Evolutionary conservation across 1,140 invertebrate species (phyloP), one percentile per base, ranked within the genome.

Genomic region (Probaryconus sp.): DNA sequence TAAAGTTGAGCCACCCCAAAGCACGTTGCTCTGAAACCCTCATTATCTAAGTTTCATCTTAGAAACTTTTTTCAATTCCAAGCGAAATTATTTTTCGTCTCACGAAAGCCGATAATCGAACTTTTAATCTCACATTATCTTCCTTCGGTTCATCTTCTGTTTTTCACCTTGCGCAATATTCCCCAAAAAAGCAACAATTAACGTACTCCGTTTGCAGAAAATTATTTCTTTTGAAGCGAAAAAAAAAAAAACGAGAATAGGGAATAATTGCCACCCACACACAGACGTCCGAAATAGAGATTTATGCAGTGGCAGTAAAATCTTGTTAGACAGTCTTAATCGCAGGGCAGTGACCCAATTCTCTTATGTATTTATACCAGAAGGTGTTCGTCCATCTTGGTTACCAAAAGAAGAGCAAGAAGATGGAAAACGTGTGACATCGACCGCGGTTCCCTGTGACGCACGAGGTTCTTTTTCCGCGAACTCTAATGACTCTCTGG

Each of bases 311-410:
- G 38, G 58, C 16, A n/a, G n/a, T n/a, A 42, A 60, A 45, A 58
- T 42, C 40, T 45, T 33, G n/a, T n/a, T n/a, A 40, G 68, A 72
- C 35, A 47, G 53, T 67, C 48, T 35, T 68, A 53, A 69, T 61
- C 65, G 26, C 80, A 81, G 82, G 80, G 67, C 83, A 83, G 80
- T 79, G 81, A 83, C 83, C 82, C 72, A 85, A 71, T 85, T 85
- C 80, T 75, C 73, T 74, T 79, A 80, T 83, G 77, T 85, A 84
- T 85, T 84, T 85, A 84, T 85, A 85, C 72, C 81, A 65, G 76
- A 80, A 79, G 76, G 81, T 77, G 78, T n/a, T 70, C 74, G 76
- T 71, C 77, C 76, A 78, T 79, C 78, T 81, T 77, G 60, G 58
- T 73, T 71, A 55, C 30, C 4, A 7, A 24, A 64, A 56, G 43